Base-by-base conservation (phyloP, 2,113 vertebrate genomes). In the Pelobates fuscus region DNA sequence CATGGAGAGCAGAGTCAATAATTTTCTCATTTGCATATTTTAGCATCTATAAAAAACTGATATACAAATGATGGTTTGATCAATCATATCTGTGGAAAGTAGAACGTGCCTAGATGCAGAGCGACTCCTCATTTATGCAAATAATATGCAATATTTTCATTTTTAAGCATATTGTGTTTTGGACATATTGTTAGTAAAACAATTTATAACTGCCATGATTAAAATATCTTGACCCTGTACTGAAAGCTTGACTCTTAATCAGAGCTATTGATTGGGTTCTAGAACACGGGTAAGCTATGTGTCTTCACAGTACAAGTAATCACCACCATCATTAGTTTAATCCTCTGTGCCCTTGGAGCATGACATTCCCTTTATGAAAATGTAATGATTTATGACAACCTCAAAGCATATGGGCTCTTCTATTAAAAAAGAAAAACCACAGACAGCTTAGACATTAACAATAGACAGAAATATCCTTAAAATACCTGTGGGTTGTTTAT, bases 311-410 rank as follows among this genome's bases (percentile, higher is more conserved):
- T 24, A 66, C 29, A 74, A 74, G 37, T 44, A 65, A 74, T 66
- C 32, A 58, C 49, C 30, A 58, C 26, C 54, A 74, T 74, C 23
- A 74, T 74, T 74, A 57, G n/a, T 58, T 26, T 74, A 74, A 74
- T 74, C 55, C 62, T 18, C 24, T 37, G 24, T 59, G 71, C 26
- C 71, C 71, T 74, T 74, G 60, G 32, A 21, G 37, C 21, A 52
- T 74, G 62, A 66, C 71, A 66, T 74, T 74, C 30, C 32, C 29
- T 65, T 43, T 26, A 17, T 65, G 30, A 58, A 66, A 64, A 65
- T 29, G 14, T 14, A 57, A 43, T 66, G 32, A 66, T 66, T 58
- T 74, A 74, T 74, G 20, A 32, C 71, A 41, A 7, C 23, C 20
- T 23, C 20, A 11, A 10, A 54, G 41, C 70, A 71, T 71, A 49